phyloP scores from a whole-genome alignment of 2,113 vertebrate genomes.

The Ptyas mucosa region DNA sequence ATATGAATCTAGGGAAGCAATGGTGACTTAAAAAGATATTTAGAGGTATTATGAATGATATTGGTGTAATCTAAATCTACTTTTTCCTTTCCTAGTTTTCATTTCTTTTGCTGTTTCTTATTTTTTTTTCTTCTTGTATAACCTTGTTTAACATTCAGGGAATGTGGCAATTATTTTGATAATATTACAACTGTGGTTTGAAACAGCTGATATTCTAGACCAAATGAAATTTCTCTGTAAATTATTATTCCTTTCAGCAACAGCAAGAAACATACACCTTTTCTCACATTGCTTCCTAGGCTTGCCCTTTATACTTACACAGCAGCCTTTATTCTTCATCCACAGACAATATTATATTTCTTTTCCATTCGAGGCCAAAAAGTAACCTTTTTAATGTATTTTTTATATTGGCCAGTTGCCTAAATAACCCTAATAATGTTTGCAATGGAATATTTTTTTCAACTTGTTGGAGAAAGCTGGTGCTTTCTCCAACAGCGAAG shows the following conservation, averaged over 20 bases:
- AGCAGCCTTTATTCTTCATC: not conserved
- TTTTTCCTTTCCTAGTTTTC: not conserved
- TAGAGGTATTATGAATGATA: not conserved
- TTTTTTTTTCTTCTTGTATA: not conserved
- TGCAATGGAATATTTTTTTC: not conserved
- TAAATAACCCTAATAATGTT: not conserved
- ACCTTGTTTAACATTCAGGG: not conserved
- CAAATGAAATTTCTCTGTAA: not conserved
- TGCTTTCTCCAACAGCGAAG: not conserved
- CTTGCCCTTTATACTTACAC: not conserved
- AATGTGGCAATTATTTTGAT: not conserved
- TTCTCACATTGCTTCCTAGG: not conserved
- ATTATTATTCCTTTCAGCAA: not conserved
- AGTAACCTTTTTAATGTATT: not conserved
- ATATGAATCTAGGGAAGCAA: not conserved
- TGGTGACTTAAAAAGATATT: not conserved
- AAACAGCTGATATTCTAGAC: not conserved
- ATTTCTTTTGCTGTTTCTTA: not conserved
- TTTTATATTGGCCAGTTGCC: not conserved
- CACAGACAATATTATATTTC: not conserved
- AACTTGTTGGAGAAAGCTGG: not conserved
- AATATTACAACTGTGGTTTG: not conserved
- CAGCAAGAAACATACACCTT: not conserved
- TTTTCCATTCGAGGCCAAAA: not conserved
- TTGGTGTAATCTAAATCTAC: not conserved